Evolutionary conservation across 2,888 invertebrate species (phyloP), one percentile per base, ranked within the genome.

Genomic region (Napeogenes sylphis): DNA sequence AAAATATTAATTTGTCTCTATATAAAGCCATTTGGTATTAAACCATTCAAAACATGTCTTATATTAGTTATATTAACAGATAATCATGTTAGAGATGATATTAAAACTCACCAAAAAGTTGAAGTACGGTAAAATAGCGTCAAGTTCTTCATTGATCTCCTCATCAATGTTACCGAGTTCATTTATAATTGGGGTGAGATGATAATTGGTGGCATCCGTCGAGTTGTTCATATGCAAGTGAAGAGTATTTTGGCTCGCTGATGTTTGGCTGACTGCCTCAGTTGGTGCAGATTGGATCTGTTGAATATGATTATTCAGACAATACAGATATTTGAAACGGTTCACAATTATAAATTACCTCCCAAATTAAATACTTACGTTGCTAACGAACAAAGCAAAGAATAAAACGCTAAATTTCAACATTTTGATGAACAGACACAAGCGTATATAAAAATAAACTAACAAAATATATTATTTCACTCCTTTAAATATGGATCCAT

Each of bases 61-160:
- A 21, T 21, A 21, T 21, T 21, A 21, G 1, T 21, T 21, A 21
- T 21, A 21, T 21, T 21, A 21, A 21, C 21, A 21, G 0, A 21
- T 21, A 21, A 21, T 21, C 6, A 35, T 35, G 6, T 47, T 47
- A 47, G 4, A 14, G 14, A 3, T 21, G 12, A 53, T 32, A 33
- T 38, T 68, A 33, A 66, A 51, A 58, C 74, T 70, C 68, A 75
- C 75, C 63, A 72, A 63, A 59, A 75, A 72, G 55, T 68, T 68
- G 4, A 74, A 60, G 38, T 68, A 72, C 0, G 74, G 72, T n/a
- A 71, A 54, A 14, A 70, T n/a, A 5, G 68, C 64, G 4, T 66
- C 53, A 6, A 73, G 59, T n/a, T 63, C 64, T 0, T 58, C 35
- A 8, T 70, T 63, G 12, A 73, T 65, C 14, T 68, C 53, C 4